Conservation (phyloP, 2,797 vertebrate species). For the Poecilia picta region DNA sequence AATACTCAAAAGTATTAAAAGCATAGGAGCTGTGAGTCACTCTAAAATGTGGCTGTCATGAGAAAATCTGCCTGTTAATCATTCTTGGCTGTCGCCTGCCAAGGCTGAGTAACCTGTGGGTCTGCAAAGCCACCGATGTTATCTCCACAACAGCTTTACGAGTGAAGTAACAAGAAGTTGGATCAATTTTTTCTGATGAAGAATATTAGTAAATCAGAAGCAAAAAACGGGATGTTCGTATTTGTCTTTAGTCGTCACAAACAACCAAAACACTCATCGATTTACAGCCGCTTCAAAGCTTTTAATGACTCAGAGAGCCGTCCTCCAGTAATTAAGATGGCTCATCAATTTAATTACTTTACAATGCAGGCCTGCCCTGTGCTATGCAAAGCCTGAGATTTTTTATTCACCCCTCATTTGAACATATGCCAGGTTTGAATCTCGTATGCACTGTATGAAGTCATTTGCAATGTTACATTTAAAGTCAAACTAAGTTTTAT, state of each 20-base stretch:
- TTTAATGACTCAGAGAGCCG: conserved; percentile 66
- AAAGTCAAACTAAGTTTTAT: conserved; percentile 35
- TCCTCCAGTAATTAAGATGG: conserved; percentile 63
- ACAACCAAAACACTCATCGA: conserved; percentile 52
- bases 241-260: conserved; percentile 56
- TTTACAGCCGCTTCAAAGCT: conserved; percentile 62
- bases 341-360: conserved; percentile 78
- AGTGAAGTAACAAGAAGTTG: not conserved
- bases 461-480: conserved; percentile 22
- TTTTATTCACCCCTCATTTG: conserved; percentile 39
- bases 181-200: conserved; percentile 5
- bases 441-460: conserved; percentile 2
- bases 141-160: not conserved
- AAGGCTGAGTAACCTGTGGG: conserved; percentile 3
- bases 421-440: conserved; percentile 57
- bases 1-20: conserved; percentile 31
- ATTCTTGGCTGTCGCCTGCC: conserved; percentile 7
- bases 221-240: conserved; percentile 39
- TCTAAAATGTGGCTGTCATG: not conserved
- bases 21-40: conserved; percentile 1
- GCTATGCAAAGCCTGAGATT: conserved; percentile 50
- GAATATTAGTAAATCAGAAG: not conserved
- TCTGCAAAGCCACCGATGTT: not conserved
- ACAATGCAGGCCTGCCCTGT: conserved; percentile 53
- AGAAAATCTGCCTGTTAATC: conserved; percentile 11